A percentile compares a stretch with the other conserved stretches of the same genome.
Conservation (phyloP, 1,140 invertebrate species). For the Trichogramma pretiosum region DNA sequence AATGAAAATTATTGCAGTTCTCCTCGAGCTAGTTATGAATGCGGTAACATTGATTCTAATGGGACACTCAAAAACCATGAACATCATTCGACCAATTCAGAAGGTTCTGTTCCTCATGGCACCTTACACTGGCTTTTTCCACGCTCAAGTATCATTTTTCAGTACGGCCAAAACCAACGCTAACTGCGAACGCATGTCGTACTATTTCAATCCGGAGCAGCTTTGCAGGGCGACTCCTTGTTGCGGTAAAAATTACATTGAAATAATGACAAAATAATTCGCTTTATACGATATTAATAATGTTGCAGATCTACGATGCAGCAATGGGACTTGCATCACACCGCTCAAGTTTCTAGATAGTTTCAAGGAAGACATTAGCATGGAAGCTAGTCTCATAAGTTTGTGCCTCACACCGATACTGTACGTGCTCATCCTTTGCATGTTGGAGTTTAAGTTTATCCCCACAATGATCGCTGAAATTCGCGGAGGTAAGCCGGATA, state of each 20-base stretch:
- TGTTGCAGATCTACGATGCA: conserved; percentile 27
- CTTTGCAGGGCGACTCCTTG: conserved; percentile 30
- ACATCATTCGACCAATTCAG: conserved; percentile 25
- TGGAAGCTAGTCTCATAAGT: conserved; percentile 28
- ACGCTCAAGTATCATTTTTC: conserved; percentile 32
- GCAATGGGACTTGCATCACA: conserved; percentile 28
- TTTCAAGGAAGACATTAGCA: conserved; percentile 23
- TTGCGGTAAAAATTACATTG: conserved; percentile 24
- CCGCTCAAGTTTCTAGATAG: conserved; percentile 27
- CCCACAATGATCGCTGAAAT: conserved; percentile 22
- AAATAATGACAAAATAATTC: conserved; percentile 4
- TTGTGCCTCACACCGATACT: conserved; percentile 28
- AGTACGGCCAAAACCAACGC: conserved; percentile 27
- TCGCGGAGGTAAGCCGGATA: conserved; percentile 15
- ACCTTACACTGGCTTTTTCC: conserved; percentile 35
- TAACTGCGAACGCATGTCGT: too few relatives aligned
- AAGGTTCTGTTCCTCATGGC: conserved; percentile 30
- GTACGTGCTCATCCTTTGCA: conserved; percentile 30
- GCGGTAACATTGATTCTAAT: too few relatives aligned
- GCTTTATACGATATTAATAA: too few relatives aligned
- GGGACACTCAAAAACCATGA: too few relatives aligned
- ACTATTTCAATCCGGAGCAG: too few relatives aligned
- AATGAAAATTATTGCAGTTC: too few relatives aligned
- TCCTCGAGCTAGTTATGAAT: too few relatives aligned
- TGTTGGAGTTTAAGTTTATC: conserved; percentile 30